Evolutionary conservation across 2,888 invertebrate genomes (phyloP), one percentile per base, ranked within the genome.

Genomic region (Phortica magna): DNA sequence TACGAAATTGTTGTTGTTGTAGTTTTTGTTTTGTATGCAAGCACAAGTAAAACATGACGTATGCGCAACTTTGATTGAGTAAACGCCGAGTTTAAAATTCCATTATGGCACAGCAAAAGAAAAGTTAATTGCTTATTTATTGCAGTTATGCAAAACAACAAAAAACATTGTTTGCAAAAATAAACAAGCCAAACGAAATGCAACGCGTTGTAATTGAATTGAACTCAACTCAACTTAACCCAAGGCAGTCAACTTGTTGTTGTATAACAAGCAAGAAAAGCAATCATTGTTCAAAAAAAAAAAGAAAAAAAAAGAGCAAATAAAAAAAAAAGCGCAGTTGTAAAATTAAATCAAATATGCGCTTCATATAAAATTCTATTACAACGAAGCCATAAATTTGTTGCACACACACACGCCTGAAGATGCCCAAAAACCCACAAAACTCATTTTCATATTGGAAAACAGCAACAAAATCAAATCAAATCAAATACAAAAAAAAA

Each of bases 61-160:
- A 10, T 17, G 6, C 17, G 19, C 17, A 61, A 61, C 19, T 61
- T 61, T 61, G 17, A 19, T 59, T 59, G 10, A 17, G 59, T 1
- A 17, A 59, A 59, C 17, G 22, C 7, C 3, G 9, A 59, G 9
- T 59, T 59, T 59, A 59, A 59, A 70, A 42, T 42, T 70, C 70
- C 19, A 43, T 70, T 70, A 42, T 6, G 39, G 22, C 19, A 7
- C 17, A 59, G 59, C 80, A 80, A 74, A 57, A 67, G 64, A 73
- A 79, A 75, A 78, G 79, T 81, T 80, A 79, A 83, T 84, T 85
- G 85, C 77, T 79, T 85, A 85, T 85, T 84, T 81, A 86, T 87
- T 84, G 82, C 73, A 79, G 19, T 73, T 64, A 65, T 17, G 39
- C 22, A 17, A 67, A 61, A 73, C 31, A 61, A n/a, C 7, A 19